Base-by-base conservation (phyloP, 2,797 vertebrate genomes). In the Zalophus californianus region DNA sequence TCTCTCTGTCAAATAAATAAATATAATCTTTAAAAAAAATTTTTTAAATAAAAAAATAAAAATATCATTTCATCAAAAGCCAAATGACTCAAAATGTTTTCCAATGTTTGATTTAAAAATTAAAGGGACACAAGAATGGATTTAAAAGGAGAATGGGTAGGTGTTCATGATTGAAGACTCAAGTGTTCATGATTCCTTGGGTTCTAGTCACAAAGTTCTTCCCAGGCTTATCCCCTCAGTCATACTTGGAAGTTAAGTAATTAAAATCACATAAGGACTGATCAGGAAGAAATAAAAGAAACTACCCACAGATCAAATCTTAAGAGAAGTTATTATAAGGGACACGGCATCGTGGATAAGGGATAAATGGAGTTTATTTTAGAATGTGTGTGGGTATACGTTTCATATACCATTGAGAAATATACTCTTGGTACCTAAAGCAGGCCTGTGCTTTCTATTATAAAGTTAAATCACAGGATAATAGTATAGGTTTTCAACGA, bases 371-470 rank as follows among this genome's bases (percentile, higher is more conserved):
- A 87, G 80, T 84, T 58, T 38, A 27, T 52, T 89, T 78, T 32
- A 68, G 18, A 83, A 54, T 0, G 0, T 0, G 2, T 21, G 4
- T 16, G 1, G 10, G 16, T 1, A 9, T 15, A 12, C 0, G 5
- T 21, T 78, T 44, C 16, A 27, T 13, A 32, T 14, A 32, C 27
- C 7, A 12, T 0, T n/a, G 48, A 79, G 48, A 15, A 29, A 25
- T 70, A 25, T 3, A 29, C 3, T n/a, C 14, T 44, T 32, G 29
- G 23, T 41, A 83, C 18, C 3, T 7, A 62, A 96, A 90, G 7
- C 16, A 52, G 20, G 35, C 10, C 87, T 87, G 48, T 4, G 2
- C 35, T 79, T 85, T 80, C 58, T 80, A 13, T 50, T 32, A 50
- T 18, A 25, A 48, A 25, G 32, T 60, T 44, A 54, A 85, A 54